A percentile compares a stretch with the other conserved stretches of the same genome.
Evolutionary conservation across 2,888 invertebrate genomes (phyloP).

Genomic region (Drosophila austrosaltans): DNA sequence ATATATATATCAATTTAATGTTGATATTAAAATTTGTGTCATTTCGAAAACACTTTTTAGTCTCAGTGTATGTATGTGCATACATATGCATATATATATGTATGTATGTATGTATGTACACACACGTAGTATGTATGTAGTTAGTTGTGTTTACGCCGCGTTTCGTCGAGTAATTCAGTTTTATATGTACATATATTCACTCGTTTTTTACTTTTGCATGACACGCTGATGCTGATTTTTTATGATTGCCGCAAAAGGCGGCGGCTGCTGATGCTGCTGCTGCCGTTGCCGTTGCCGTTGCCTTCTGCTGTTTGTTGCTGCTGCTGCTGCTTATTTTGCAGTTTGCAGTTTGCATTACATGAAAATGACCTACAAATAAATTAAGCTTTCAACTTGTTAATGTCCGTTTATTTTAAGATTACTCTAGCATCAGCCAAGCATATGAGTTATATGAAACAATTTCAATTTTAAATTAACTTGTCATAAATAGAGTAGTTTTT

Average conservation of each 20-base stretch:
- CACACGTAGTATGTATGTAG: constrained; percentile 14
- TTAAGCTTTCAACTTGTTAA: constrained; percentile 47
- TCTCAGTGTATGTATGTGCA: constrained; percentile 1
- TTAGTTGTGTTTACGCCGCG: constrained; percentile 29
- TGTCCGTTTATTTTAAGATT: constrained; percentile 24
- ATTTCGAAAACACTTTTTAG: constrained; percentile 3
- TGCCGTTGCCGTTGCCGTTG: not conserved
- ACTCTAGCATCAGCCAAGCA: constrained; percentile 18
- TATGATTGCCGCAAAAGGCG: constrained; percentile 29
- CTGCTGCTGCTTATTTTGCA: constrained; percentile 31
- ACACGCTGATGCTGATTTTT: constrained; percentile 24
- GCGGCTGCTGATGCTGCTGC: constrained; percentile 3
- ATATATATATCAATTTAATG: not conserved
- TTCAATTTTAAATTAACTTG: too few relatives aligned
- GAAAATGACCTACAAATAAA: constrained; percentile 74
- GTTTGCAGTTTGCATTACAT: constrained; percentile 57
- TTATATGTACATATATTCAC: constrained; percentile 18
- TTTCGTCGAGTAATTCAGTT: constrained; percentile 23
- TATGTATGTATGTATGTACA: not conserved
- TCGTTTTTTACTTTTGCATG: constrained; percentile 9
- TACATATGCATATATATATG: not conserved
- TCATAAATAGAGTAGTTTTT: too few relatives aligned
- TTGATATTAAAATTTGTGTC: not conserved
- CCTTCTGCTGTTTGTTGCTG: not conserved
- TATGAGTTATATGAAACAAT: not conserved